Base-by-base conservation (phyloP, 2,797 vertebrate species). In the Ceryle rudis region DNA sequence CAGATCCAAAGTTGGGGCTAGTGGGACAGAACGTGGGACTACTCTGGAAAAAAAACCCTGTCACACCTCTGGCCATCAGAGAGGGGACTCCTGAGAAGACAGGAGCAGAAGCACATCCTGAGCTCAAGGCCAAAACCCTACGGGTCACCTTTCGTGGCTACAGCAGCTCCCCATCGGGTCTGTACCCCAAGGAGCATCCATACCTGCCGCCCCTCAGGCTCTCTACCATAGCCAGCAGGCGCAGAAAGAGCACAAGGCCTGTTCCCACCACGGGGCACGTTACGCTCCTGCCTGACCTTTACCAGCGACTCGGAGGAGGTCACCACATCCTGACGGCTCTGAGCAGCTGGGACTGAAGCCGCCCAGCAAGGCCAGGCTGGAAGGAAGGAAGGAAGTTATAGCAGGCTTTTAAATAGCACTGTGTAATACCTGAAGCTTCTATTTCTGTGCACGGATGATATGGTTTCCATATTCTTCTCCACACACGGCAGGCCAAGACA, bases 381-480 rank as follows among this genome's bases (percentile, higher is more conserved):
- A 95, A 96, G 92, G 95, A 96, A 96, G 93, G 95, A 96, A 96
- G 95, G 91, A 97, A 97, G 93, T 93, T 92, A 95, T 95, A 97
- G 92, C 66, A 72, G 73, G 73, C 83, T 95, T 94, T 92, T 84
- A 92, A 97, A 94, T 61, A 84, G 86, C 20, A 0, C 94, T 61
- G 1, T 69, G 80, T 18, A 97, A 93, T 96, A 96, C 93, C 95
- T 93, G 89, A 89, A 89, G 57, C 46, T 66, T 86, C 95, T 94
- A 55, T 93, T 96, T 75, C 66, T 89, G 91, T 28, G 62, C 84
- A 65, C 0, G 0, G 73, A 84, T 75, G 86, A 55, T 79, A 94
- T 64, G 60, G 83, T 87, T 92, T 82, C 96, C 64, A 86, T 94
- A 66, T 47, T 85, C 86, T 87, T 54, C 62, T 77, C 58, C 71